Conservation (phyloP, 2,797 vertebrate species). For the Poeciliopsis gracilis region DNA sequence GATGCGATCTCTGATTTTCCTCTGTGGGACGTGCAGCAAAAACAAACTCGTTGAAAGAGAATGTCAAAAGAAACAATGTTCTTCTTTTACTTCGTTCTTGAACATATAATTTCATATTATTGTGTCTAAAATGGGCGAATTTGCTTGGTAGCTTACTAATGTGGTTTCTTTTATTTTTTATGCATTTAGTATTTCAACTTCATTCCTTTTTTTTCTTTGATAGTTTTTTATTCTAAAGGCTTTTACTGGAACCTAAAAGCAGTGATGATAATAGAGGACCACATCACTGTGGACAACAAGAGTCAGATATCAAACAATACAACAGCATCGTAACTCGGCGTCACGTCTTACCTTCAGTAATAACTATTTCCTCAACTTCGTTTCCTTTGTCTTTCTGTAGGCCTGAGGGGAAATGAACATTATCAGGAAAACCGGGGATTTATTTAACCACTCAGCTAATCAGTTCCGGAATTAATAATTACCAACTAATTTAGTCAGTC, state of each 20-base stretch:
- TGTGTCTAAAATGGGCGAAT: neutral
- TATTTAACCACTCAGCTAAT: neutral
- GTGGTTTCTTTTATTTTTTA: neutral
- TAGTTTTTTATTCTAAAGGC: neutral
- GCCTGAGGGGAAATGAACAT: conserved; percentile 15
- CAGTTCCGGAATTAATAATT: neutral
- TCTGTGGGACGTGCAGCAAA: conserved; percentile 8
- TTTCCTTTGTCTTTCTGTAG: neutral
- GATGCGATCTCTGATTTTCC: conserved; percentile 39
- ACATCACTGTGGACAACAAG: neutral
- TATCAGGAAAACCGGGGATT: conserved; percentile 7
- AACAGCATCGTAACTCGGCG: neutral
- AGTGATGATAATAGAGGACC: neutral
- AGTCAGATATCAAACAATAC: neutral
- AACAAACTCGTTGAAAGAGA: neutral
- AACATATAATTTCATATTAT: neutral
- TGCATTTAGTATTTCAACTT: neutral
- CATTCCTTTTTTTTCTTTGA: no score
- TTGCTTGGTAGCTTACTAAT: neutral
- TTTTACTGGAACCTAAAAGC: neutral
- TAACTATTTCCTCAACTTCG: conserved; percentile 3
- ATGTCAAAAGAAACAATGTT: neutral
- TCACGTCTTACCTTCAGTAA: conserved; percentile 33
- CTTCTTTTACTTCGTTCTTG: neutral
- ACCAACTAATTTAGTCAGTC: neutral